A percentile compares a stretch with the other conserved stretches of the same genome.
phyloP scores from a whole-genome alignment of 2,113 vertebrate genomes.

The Manacus vitellinus region DNA sequence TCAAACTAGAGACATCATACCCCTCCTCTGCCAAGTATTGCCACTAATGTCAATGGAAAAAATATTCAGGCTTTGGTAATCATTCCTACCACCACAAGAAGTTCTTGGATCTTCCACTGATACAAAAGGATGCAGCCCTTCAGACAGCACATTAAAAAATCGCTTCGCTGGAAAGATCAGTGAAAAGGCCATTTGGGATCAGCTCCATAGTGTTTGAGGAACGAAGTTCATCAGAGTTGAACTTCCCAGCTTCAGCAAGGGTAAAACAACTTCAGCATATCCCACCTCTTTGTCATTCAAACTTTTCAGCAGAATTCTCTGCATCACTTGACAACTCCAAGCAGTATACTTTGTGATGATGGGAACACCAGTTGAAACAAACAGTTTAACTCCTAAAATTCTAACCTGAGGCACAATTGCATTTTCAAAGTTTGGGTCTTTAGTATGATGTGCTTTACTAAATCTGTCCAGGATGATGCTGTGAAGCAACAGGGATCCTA shows the following conservation, averaged over 20 bases:
- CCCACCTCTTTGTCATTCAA: neutral
- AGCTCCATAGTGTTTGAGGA: neutral
- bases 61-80: neutral
- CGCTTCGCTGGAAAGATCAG: neutral
- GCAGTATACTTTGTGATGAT: neutral
- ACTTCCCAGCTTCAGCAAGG: neutral
- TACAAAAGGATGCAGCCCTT: neutral
- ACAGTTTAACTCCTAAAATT: slow-evolving; percentile 37
- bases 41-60: neutral
- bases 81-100: neutral
- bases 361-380: slow-evolving; percentile 14
- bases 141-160: neutral
- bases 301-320: neutral
- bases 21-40: neutral
- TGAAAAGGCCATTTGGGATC: neutral
- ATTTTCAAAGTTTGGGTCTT: neutral
- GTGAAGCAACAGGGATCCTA: slow-evolving; percentile 42
- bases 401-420: neutral
- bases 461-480: slow-evolving; percentile 46
- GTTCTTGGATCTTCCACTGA: neutral
- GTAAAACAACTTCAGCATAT: neutral
- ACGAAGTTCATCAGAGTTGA: neutral
- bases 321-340: neutral
- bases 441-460: slow-evolving; percentile 16
- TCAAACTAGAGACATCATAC: neutral